Base-by-base conservation (phyloP, 2,113 vertebrate genomes). In the Ahaetulla prasina region DNA sequence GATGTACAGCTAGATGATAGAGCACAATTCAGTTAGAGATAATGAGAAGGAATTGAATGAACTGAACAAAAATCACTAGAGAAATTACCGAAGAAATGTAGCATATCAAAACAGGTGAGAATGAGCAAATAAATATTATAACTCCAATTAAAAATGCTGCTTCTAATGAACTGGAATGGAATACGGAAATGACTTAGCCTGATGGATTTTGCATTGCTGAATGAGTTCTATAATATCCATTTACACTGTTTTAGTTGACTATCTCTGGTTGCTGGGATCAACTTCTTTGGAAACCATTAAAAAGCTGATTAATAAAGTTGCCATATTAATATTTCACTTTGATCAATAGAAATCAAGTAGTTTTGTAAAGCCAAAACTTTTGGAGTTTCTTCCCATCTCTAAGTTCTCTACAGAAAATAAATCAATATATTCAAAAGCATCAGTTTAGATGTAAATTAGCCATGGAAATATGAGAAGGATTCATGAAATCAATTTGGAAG, bases 111-210 rank as follows among this genome's bases (percentile, higher is more conserved):
- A 97, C 96, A 97, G 96, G 96, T 97, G 92, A 97, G 95, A 97
- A 96, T 95, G 94, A 96, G 93, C 96, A 97, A 98, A 97, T 97
- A 98, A 97, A 97, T 97, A 97, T 97, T 97, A 97, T 97, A 97
- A 96, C 94, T 97, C 96, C 97, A 97, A 97, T 97, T 97, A 98
- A 98, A 96, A 97, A 96, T 93, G 96, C 95, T 97, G 94, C 95
- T 96, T 97, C 97, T 97, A 98, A 98, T 97, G 97, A 94, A 96
- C 95, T 97, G 95, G 97, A 97, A 97, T 97, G 93, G 50, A 95
- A 97, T 94, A 92, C 95, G 95, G 96, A 95, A 98, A 97, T 97
- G 97, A 96, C 85, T 0, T 90, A 90, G 92, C 93, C 93, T 97
- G 95, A 96, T 96, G 95, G 95, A 96, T 97, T 97, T 97, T 94